Percentiles rank a stretch among this genome's conserved stretches.
Evolutionary conservation across 2,888 invertebrate species (phyloP).

Genomic region (Antheraea yamamai): DNA sequence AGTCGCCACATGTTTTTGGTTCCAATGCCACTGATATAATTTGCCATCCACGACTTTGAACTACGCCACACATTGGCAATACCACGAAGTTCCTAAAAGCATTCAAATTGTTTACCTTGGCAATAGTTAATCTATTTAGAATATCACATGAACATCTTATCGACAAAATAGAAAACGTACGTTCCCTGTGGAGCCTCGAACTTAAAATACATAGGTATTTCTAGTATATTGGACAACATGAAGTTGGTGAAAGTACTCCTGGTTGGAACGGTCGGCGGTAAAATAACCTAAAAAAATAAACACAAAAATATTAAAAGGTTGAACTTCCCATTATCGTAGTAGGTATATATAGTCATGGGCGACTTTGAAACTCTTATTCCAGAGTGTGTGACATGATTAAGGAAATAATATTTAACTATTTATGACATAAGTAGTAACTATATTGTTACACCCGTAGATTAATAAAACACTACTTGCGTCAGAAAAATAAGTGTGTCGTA

Average conservation of each 20-base stretch:
- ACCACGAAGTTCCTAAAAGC: conserved; percentile 63
- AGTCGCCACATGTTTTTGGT: conserved; percentile 64
- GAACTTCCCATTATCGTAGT: too few species aligned
- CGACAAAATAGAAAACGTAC: conserved; percentile 48
- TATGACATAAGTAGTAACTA: too few species aligned
- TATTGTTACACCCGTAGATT: too few species aligned
- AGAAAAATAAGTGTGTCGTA: too few species aligned
- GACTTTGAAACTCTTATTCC: too few species aligned
- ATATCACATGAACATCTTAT: neutral
- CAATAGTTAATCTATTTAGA: neutral
- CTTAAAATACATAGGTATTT: conserved; percentile 68
- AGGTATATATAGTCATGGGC: too few species aligned
- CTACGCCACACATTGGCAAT: conserved; percentile 73
- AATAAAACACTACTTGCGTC: too few species aligned
- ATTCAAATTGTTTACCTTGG: neutral
- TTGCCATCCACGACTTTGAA: conserved; percentile 71
- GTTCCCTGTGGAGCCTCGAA: conserved; percentile 61
- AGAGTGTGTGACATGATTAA: too few species aligned
- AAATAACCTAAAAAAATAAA: conserved; percentile 49
- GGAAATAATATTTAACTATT: too few species aligned
- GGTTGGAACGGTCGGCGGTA: conserved; percentile 74
- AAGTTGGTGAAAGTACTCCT: conserved; percentile 70
- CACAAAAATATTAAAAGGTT: neutral
- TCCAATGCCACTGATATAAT: conserved; percentile 74
- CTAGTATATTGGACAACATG: conserved; percentile 69